Conservation (phyloP, 1,140 invertebrate genomes). For the Aplysia californica region DNA sequence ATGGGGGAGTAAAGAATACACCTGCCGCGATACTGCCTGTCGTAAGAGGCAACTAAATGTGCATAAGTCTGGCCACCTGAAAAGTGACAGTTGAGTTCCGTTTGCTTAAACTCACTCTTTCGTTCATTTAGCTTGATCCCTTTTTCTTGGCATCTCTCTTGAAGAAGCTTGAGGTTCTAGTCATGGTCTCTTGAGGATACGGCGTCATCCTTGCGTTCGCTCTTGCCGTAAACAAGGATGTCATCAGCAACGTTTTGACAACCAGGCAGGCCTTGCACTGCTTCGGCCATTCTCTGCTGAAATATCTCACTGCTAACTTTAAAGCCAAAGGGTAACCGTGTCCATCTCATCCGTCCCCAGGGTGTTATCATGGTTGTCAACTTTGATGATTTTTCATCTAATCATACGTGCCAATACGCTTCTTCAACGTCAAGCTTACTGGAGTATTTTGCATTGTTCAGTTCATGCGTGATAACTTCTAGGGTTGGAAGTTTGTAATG, state of each 20-base stretch:
- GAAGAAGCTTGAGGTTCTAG: background rate
- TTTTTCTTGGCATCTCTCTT: conserved; percentile 26
- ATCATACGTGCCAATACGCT: too few species aligned
- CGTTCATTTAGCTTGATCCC: conserved; percentile 37
- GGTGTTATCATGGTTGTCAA: conserved; percentile 52
- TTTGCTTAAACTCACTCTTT: conserved; percentile 23
- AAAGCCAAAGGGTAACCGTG: conserved; percentile 41
- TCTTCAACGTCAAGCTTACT: conserved; percentile 42
- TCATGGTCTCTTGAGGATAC: conserved; percentile 9
- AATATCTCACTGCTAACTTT: conserved; percentile 43
- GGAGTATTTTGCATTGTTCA: conserved; percentile 39
- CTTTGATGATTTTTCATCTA: conserved; percentile 42
- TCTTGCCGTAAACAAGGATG: conserved; percentile 21
- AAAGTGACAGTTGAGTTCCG: too few species aligned
- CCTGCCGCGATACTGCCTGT: too few species aligned
- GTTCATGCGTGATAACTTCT: conserved; percentile 32
- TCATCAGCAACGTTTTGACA: conserved; percentile 28
- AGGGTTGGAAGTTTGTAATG: conserved; percentile 7
- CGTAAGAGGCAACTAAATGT: too few species aligned
- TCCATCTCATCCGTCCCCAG: conserved; percentile 40
- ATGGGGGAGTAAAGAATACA: too few species aligned
- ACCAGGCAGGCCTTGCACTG: conserved; percentile 30
- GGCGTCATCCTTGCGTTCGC: conserved; percentile 2
- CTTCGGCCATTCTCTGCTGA: conserved; percentile 32
- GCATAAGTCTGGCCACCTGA: too few species aligned